Base-by-base conservation (phyloP, 1,140 invertebrate species). In the Calephelis nemesis region DNA sequence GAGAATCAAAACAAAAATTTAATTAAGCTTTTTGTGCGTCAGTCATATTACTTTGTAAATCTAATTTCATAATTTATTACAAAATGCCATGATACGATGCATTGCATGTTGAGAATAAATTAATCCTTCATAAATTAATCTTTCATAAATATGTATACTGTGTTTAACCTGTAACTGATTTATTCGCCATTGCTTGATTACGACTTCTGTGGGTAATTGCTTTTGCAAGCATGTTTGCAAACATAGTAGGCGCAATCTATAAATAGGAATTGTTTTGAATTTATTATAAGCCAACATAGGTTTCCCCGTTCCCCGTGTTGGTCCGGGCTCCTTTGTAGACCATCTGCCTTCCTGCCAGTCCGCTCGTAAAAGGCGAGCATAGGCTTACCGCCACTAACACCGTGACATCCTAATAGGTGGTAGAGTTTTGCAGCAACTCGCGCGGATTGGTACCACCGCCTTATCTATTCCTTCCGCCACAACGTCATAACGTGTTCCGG, bases 181-280 rank as follows among this genome's bases (percentile, higher is more conserved):
- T 65, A 52, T 52, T 66, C 15, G 47, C 45, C 9, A 42, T 11
- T 47, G 47, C n/a, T 47, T 58, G 54, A 52, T 45, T 45, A 52
- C 52, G 40, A 66, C n/a, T 66, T 66, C 49, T 66, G 65, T 66
- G 50, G 50, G 50, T 66, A 66, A 66, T 66, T 66, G 52, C 50
- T 54, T 52, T 66, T 30, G 50, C 50, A 45, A 66, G 42, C 39
- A 45, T 40, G 39, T 66, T 66, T 52, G 65, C 52, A 52, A 66
- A 54, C 47, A 63, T 63, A 10, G 62, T 48, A 9, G 42, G 45
- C 62, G 62, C 45, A 19, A 12, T 39, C 19, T 39, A 58, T 58
- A 58, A 58, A 58, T 58, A 9, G 54, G 5, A 58, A 58, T 30
- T 11, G 30, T 30, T 58, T 58, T 15, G 11, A 58, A 58, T 19